Conservation (phyloP, 2,113 vertebrate genomes). For the Pachycephala philippinensis region DNA sequence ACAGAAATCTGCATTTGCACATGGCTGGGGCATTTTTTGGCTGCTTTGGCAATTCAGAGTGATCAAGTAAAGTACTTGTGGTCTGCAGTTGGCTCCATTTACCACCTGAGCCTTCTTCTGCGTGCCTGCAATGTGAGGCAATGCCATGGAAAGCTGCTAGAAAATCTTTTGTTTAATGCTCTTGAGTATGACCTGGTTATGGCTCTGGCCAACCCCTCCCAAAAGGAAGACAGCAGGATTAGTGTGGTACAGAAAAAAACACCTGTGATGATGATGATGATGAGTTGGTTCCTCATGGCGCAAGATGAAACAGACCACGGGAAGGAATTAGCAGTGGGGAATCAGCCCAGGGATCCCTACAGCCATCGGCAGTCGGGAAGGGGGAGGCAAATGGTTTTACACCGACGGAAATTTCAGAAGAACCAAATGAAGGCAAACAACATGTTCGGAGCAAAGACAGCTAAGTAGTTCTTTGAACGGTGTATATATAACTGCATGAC, state of each 20-base stretch:
- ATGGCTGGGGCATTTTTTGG: background rate
- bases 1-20: background rate
- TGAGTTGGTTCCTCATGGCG: accelerated
- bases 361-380: background rate
- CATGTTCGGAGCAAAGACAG: background rate
- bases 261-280: background rate
- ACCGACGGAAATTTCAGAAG: accelerated
- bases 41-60: background rate
- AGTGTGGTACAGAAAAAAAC: background rate
- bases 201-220: background rate
- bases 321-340: accelerated
- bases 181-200: background rate
- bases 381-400: background rate
- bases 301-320: accelerated
- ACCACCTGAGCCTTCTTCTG: background rate
- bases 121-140: accelerated
- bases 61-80: background rate
- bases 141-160: background rate
- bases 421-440: background rate
- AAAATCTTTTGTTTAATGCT: background rate
- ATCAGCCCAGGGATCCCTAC: background rate
- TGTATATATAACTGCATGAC: background rate
- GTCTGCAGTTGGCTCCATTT: background rate
- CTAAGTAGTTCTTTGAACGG: background rate
- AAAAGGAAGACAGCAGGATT: background rate